Percentiles rank a stretch among this genome's conserved stretches.
phyloP scores from a whole-genome alignment of 2,113 vertebrate species.

The Hippocampus zosterae region DNA sequence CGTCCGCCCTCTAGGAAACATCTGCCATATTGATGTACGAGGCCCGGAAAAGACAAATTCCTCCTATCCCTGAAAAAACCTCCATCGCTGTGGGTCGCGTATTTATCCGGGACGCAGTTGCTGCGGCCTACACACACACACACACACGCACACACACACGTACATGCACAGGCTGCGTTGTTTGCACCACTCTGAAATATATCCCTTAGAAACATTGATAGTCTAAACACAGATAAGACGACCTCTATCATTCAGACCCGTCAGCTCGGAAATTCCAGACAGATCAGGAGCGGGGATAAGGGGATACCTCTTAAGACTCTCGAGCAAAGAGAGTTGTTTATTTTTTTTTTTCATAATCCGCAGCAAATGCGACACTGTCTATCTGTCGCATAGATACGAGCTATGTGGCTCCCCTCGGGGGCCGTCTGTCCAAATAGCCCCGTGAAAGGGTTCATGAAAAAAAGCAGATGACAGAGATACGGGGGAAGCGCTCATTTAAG shows the following conservation, averaged over 20 bases:
- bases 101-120: constrained; percentile 14
- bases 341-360: constrained; percentile 31
- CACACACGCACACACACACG: background rate
- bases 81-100: constrained; percentile 16
- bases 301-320: constrained; percentile 27
- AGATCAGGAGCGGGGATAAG: constrained; percentile 33
- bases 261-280: constrained; percentile 50
- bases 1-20: constrained; percentile 67
- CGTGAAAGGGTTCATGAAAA: constrained; percentile 21
- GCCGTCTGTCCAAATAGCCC: constrained; percentile 14
- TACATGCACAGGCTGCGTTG: constrained; percentile 26
- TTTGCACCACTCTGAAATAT: constrained; percentile 59
- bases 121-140: background rate
- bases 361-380: constrained; percentile 22
- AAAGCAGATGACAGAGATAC: constrained; percentile 28
- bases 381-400: constrained; percentile 28
- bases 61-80: constrained; percentile 58
- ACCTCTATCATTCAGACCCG: constrained; percentile 46
- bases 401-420: background rate
- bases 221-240: constrained; percentile 65
- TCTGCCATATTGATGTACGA: constrained; percentile 68
- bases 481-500: background rate
- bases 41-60: constrained; percentile 65
- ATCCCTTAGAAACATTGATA: constrained; percentile 69
- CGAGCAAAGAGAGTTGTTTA: constrained; percentile 26